Evolutionary conservation across 2,797 vertebrate genomes (phyloP), one percentile per base, ranked within the genome.

Genomic region (Lophura swinhoii): DNA sequence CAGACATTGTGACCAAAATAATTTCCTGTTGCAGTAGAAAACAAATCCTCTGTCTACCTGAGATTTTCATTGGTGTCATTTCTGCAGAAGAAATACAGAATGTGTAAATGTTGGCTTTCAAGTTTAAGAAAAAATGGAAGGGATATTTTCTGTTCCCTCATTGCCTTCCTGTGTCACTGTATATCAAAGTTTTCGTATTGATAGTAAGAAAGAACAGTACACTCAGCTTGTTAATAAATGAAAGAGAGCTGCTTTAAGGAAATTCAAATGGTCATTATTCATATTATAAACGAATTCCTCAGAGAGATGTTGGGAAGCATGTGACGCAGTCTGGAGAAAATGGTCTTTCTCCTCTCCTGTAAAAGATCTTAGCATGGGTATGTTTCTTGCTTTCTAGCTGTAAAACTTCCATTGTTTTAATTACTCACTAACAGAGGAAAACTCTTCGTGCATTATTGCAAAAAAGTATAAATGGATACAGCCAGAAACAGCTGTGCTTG

Each of bases 141-240:
- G 6, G 31, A 18, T 88, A 39, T 69, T 62, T 43, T 93, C 35
- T 68, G 10, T 76, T 77, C 33, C 16, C 4, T 67, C 79, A 37
- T 43, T 69, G 23, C 46, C 12, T 82, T 51, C 26, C 46, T 73
- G 56, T 84, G 63, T 51, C 76, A 28, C 68, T 70, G 49, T 80
- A 55, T 43, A 24, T 68, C 18, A 77, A 66, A 44, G 18, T 62
- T n/a, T 76, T 62, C n/a, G 75, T 31, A 55, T 53, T 63, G 73
- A 4, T 59, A 56, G 44, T 80, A 84, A 58, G 64, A 90, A 85
- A 73, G 18, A 1, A 63, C 83, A 55, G 59, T 66, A 41, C 15
- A 14, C 59, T 92, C 88, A 44, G 5, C 64, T 85, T 51, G 18
- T 46, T 93, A 33, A 29, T 66, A 92, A 80, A 64, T 68, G 28